Conservation (phyloP, 2,888 invertebrate species). For the Leptogaster cylindrica region DNA sequence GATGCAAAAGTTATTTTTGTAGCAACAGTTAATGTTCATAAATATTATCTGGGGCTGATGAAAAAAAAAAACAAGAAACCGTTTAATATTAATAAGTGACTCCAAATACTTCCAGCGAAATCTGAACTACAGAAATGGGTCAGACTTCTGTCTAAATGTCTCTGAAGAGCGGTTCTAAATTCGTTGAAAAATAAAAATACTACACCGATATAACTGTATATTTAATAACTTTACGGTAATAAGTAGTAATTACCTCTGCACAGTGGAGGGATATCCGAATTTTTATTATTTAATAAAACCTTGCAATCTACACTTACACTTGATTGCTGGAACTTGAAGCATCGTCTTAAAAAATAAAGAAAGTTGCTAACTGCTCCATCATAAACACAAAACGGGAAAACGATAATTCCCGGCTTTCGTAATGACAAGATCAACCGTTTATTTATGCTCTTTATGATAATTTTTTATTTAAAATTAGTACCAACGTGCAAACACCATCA, state of each 20-base stretch:
- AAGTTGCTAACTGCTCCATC: background rate
- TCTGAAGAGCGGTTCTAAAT: too few species aligned
- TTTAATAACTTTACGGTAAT: background rate
- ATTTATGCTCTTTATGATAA: slow-evolving; percentile 2
- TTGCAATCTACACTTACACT: background rate
- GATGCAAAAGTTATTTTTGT: slow-evolving; percentile 3
- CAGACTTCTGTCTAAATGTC: too few species aligned
- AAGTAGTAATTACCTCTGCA: background rate
- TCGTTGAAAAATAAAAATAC: background rate
- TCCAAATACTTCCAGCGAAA: too few species aligned
- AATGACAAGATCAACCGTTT: background rate
- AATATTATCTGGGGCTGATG: too few species aligned
- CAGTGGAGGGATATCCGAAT: background rate
- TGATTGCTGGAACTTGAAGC: background rate
- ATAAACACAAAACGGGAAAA: background rate
- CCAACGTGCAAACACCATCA: slow-evolving; percentile 15
- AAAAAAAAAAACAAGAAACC: too few species aligned
- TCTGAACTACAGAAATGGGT: too few species aligned
- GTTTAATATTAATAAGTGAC: too few species aligned
- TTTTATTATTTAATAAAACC: background rate
- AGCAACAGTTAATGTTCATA: background rate
- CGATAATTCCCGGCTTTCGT: background rate
- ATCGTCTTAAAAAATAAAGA: too few species aligned
- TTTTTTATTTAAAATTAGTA: slow-evolving; percentile 13
- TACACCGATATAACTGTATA: background rate